phyloP scores from a whole-genome alignment of 1,140 invertebrate genomes.

The Tetragonula clypearis region DNA sequence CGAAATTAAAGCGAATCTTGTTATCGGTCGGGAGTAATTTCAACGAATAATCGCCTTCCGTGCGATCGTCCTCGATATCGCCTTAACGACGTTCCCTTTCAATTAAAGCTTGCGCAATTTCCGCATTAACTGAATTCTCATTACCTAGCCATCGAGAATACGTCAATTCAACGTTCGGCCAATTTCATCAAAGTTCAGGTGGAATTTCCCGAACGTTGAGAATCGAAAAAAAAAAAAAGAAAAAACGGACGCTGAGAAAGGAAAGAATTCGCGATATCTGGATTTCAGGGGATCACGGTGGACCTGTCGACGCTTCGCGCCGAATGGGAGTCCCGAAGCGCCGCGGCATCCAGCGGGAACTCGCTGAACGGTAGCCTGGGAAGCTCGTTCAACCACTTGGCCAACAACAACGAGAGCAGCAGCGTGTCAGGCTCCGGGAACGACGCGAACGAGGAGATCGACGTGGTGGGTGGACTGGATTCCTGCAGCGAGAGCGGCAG shows the following conservation, averaged over 20 bases:
- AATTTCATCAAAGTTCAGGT: background rate
- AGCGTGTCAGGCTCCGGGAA: constrained; percentile 87
- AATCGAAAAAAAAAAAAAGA: no score
- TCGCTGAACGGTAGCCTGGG: constrained; percentile 67
- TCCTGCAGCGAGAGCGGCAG: constrained; percentile 84
- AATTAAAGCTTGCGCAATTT: background rate
- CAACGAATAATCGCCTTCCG: background rate
- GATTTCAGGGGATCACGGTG: constrained; percentile 89
- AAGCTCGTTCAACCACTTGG: constrained; percentile 69
- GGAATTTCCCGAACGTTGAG: background rate
- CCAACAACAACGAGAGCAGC: constrained; percentile 84
- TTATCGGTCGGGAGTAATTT: background rate
- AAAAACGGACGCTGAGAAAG: background rate
- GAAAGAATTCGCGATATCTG: background rate
- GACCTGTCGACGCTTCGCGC: constrained; percentile 90
- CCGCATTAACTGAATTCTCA: background rate
- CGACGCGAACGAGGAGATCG: constrained; percentile 88
- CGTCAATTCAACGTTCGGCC: background rate
- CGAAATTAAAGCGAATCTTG: background rate
- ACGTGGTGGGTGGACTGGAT: constrained; percentile 87
- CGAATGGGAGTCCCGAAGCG: constrained; percentile 90
- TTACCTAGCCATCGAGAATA: background rate
- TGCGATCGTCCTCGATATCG: background rate
- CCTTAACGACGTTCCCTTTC: background rate
- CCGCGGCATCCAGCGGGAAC: constrained; percentile 69